These are phyloP conservation scores for Falco cherrug DNA, from an alignment of 2,797 vertebrate species.

Conservation along the genomic window DNA sequence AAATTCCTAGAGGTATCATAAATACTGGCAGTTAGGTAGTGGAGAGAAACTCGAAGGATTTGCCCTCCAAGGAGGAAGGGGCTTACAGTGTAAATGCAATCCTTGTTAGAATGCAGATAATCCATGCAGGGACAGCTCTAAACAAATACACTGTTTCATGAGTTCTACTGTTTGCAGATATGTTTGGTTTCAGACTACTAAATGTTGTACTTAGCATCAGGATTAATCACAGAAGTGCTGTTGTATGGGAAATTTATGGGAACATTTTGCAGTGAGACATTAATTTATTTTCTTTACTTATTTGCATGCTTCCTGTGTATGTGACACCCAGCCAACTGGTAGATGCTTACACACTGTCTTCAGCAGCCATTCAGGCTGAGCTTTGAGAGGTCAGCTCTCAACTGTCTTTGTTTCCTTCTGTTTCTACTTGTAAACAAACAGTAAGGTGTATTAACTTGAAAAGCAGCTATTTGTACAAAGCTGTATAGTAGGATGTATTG, in stretches of 20 bases:
- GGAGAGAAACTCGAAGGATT: neutral
- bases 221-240: neutral
- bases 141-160: neutral
- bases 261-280: neutral
- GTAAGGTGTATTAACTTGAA: neutral
- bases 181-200: neutral
- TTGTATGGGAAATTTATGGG: neutral
- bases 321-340: neutral
- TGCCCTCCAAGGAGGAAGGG: neutral
- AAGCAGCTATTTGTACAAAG: neutral
- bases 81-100: neutral
- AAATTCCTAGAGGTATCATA: neutral
- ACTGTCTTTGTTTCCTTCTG: neutral
- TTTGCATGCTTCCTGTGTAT: neutral
- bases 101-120: neutral
- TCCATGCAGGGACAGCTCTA: neutral
- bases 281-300: constrained; percentile 13
- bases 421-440: neutral
- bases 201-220: neutral
- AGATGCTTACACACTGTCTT: no score
- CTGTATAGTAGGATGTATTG: neutral
- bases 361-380: neutral
- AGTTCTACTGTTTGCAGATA: neutral
- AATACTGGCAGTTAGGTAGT: neutral
- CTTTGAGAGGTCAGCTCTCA: neutral